Evolutionary conservation across 2,113 vertebrate genomes (phyloP), one percentile per base, ranked within the genome.

Genomic region (Mirounga angustirostris): DNA sequence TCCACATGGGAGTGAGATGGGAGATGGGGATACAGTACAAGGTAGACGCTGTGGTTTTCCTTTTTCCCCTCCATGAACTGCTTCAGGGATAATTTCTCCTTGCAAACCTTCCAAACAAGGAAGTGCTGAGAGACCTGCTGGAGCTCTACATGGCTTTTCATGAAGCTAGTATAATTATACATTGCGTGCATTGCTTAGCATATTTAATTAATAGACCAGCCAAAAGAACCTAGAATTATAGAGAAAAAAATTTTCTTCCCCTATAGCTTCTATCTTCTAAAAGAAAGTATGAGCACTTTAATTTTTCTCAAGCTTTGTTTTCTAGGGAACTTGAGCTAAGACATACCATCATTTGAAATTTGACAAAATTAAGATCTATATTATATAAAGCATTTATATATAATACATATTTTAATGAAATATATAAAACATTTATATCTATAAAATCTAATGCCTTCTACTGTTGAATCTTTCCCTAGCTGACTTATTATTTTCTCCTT

Each of bases 281-380:
- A 82, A 58, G 14, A 90, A 96, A 92, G 73, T 78, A 74, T 94
- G 40, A 76, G 22, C 19, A 59, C 50, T 59, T 95, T 86, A 33
- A 82, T 69, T 92, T 89, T 21, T 24, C 63, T 92, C 18, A 95
- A 69, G 12, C 0, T 96, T 28, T 95, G 43, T 58, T 95, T 93
- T 83, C 43, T 71, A 69, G 65, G 43, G 33, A 11, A 30, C 18
- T 46, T 88, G 76, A 96, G 58, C 0, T 52, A 93, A 96, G 74
- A 61, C 30, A 73, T 40, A 36, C 16, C 5, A 22, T 83, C 8
- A 79, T 50, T 36, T 80, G 33, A 95, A 84, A 95, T 88, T 80
- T 93, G 69, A 83, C 12, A 82, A 91, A 89, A 65, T 85, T 67
- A 94, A 94, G 56, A 9, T 74, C 26, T 83, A 50, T 16, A 13